Conservation (phyloP, 1,140 invertebrate genomes). For the Pinna nobilis region DNA sequence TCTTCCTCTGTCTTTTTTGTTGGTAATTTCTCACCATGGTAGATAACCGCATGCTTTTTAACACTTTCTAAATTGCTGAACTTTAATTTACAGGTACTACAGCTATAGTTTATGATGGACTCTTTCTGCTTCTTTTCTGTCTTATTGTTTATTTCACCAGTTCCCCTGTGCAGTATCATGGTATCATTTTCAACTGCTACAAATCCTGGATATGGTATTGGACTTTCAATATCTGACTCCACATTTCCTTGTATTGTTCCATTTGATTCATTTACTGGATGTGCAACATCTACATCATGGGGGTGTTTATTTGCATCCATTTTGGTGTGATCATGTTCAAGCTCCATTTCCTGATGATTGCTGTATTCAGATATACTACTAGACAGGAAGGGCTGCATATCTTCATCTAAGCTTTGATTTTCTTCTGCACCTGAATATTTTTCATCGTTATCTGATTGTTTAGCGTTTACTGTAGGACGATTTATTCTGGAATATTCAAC, state of each 20-base stretch:
- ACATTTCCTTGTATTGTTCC: not conserved
- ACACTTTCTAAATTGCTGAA: not conserved
- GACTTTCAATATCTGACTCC: not conserved
- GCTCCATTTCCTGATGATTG: not conserved
- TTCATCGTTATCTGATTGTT: not conserved
- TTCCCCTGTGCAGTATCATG: too few relatives aligned
- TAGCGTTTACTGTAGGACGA: not conserved
- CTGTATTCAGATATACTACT: too few relatives aligned
- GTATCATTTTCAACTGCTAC: too few relatives aligned
- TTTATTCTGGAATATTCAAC: too few relatives aligned
- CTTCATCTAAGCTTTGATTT: not conserved
- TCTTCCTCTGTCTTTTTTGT: not conserved
- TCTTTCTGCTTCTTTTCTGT: too few relatives aligned
- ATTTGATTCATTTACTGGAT: not conserved
- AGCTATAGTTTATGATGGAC: constrained; percentile 9
- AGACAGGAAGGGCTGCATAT: not conserved
- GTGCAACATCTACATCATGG: not conserved
- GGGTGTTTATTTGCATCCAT: not conserved
- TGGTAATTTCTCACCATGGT: constrained; percentile 7
- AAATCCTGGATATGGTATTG: too few relatives aligned
- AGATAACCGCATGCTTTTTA: constrained; percentile 1
- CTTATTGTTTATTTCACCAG: too few relatives aligned
- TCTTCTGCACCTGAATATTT: not conserved
- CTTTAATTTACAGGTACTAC: constrained; percentile 4
- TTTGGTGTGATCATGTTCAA: not conserved